These are phyloP conservation scores for Rhogogaster chlorosoma DNA, from an alignment of 2,888 invertebrate genomes.

Conservation along the genomic window DNA sequence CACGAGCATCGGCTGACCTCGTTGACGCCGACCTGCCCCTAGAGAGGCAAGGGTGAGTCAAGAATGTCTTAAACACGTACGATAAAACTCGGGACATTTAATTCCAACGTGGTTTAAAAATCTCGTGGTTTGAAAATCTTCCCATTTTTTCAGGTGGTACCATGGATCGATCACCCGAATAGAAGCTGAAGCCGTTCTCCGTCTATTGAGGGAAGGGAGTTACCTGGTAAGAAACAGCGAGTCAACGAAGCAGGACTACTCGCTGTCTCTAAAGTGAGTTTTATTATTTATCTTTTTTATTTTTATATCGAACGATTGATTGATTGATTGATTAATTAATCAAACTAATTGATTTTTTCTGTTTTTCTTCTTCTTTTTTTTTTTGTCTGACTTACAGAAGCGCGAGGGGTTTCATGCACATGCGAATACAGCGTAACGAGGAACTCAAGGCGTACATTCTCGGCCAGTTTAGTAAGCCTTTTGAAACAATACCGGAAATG, in stretches of 20 bases:
- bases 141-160: constrained; percentile 87
- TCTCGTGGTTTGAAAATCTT: too few relatives aligned
- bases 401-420: constrained; percentile 97
- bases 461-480: constrained; percentile 96
- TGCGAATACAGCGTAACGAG: constrained; percentile 92
- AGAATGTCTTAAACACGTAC: too few relatives aligned
- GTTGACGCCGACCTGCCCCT: constrained; percentile 91
- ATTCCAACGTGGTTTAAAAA: too few relatives aligned
- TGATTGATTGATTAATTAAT: constrained; percentile 43
- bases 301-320: constrained; percentile 42
- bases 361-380: constrained; percentile 62
- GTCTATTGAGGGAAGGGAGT: constrained; percentile 93
- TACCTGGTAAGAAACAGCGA: constrained; percentile 97
- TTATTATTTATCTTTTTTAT: not conserved
- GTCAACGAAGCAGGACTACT: constrained; percentile 95
- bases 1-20: constrained; percentile 84
- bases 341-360: not conserved
- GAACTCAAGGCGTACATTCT: constrained; percentile 91
- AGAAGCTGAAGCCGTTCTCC: constrained; percentile 93
- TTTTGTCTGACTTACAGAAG: constrained; percentile 84
- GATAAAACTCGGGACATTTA: too few relatives aligned
- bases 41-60: constrained; percentile 91
- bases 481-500: constrained; percentile 95
- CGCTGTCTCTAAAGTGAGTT: constrained; percentile 95
- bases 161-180: constrained; percentile 95